Evolutionary conservation across 2,888 invertebrate species (phyloP).

Genomic region (Gari tellinella): DNA sequence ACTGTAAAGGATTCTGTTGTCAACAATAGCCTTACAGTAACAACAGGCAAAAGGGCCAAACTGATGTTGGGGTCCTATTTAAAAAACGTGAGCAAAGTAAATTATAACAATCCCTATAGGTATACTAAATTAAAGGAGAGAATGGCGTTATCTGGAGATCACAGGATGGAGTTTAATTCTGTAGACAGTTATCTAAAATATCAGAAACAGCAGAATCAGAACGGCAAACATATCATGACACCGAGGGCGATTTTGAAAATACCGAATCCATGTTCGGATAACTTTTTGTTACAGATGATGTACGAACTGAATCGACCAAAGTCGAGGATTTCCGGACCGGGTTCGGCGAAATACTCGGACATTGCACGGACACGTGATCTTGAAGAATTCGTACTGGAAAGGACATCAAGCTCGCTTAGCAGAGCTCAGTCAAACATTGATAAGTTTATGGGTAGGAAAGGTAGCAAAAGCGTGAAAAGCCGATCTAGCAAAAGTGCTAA

Average conservation of each 20-base stretch:
- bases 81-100: slow-evolving; percentile 37
- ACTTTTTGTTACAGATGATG: slow-evolving; percentile 74
- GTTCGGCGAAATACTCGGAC: slow-evolving; percentile 65
- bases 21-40: slow-evolving; percentile 48
- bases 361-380: slow-evolving; percentile 64
- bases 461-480: slow-evolving; percentile 40
- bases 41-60: slow-evolving; percentile 42
- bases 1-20: slow-evolving; percentile 51
- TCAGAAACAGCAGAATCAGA: slow-evolving; percentile 54
- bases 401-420: slow-evolving; percentile 61
- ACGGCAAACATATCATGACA: slow-evolving; percentile 54
- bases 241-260: slow-evolving; percentile 63
- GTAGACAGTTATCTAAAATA: slow-evolving; percentile 68
- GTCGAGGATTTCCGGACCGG: slow-evolving; percentile 28
- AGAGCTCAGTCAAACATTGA: slow-evolving; percentile 58
- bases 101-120: slow-evolving; percentile 73
- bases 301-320: slow-evolving; percentile 66
- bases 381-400: slow-evolving; percentile 65
- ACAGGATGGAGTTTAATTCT: slow-evolving; percentile 61
- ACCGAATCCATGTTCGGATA: slow-evolving; percentile 73
- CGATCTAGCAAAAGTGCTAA: slow-evolving; percentile 33
- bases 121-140: slow-evolving; percentile 64
- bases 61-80: slow-evolving; percentile 11
- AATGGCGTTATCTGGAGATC: slow-evolving; percentile 48
- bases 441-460: slow-evolving; percentile 44